Conservation (phyloP, 1,140 invertebrate genomes). For the Papilio polytes region DNA sequence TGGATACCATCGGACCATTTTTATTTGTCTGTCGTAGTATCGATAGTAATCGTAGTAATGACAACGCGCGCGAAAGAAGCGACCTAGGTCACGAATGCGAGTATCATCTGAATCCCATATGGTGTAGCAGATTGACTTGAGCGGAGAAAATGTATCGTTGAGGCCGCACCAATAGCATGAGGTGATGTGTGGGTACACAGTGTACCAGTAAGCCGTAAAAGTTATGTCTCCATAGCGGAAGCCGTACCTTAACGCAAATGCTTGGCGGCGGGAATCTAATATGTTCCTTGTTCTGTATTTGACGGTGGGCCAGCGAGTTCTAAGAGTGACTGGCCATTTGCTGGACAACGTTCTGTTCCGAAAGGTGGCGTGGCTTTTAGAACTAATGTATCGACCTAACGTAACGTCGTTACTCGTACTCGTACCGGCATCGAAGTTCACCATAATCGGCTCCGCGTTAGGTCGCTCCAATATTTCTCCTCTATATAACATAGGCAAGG, state of each 20-base stretch:
- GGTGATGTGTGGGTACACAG: neutral
- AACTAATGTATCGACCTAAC: too few relatives aligned
- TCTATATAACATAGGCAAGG: neutral
- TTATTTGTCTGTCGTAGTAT: neutral
- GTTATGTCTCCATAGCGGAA: neutral
- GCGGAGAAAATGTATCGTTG: neutral
- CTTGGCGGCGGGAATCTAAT: neutral
- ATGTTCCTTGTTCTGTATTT: neutral
- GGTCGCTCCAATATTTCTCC: conserved; percentile 12
- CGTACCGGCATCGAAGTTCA: neutral
- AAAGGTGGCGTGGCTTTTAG: neutral
- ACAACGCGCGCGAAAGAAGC: conserved; percentile 12
- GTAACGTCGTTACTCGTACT: too few relatives aligned
- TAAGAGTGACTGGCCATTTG: neutral
- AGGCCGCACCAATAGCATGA: conserved; percentile 29
- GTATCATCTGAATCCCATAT: conserved; percentile 9
- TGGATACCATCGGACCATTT: neutral
- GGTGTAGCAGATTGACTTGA: neutral
- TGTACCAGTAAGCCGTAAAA: neutral
- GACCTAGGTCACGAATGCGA: neutral
- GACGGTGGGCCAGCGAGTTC: conserved; percentile 18
- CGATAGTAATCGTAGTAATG: conserved; percentile 5
- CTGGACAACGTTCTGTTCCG: neutral
- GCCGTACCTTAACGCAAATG: neutral
- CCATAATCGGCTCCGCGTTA: neutral